phyloP scores from a whole-genome alignment of 2,113 vertebrate genomes.

The Lophotis ruficrista region DNA sequence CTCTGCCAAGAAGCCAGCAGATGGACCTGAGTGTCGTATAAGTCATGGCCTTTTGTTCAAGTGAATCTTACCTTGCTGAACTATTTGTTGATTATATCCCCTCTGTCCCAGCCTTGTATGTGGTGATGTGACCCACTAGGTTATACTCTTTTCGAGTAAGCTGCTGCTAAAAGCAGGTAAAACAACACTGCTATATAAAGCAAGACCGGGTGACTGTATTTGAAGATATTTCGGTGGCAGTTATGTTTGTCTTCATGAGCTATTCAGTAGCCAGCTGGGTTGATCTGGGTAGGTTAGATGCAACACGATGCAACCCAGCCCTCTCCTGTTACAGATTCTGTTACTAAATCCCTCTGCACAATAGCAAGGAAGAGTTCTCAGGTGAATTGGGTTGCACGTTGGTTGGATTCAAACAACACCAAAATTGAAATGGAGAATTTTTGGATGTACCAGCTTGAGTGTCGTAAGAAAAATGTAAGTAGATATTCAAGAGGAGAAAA shows the following conservation, averaged over 20 bases:
- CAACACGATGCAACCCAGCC: neutral
- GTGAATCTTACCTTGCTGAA: neutral
- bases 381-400: neutral
- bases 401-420: neutral
- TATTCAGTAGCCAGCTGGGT: neutral
- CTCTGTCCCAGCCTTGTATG: neutral
- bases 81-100: neutral
- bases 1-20: neutral
- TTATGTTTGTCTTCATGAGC: neutral
- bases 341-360: slow-evolving; percentile 57
- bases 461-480: slow-evolving; percentile 77
- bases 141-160: neutral
- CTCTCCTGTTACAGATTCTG: slow-evolving; percentile 66
- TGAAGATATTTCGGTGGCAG: neutral
- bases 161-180: neutral
- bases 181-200: neutral
- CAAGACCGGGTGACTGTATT: neutral
- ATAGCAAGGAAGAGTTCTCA: slow-evolving; percentile 49
- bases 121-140: neutral
- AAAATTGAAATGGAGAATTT: slow-evolving; percentile 89
- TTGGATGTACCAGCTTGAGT: slow-evolving; percentile 88
- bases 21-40: neutral
- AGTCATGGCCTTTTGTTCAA: neutral
- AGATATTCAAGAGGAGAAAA: neutral
- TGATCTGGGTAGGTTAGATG: neutral